Evolutionary conservation across 1,140 invertebrate species (phyloP), one percentile per base, ranked within the genome.

Genomic region (Cherax destructor): DNA sequence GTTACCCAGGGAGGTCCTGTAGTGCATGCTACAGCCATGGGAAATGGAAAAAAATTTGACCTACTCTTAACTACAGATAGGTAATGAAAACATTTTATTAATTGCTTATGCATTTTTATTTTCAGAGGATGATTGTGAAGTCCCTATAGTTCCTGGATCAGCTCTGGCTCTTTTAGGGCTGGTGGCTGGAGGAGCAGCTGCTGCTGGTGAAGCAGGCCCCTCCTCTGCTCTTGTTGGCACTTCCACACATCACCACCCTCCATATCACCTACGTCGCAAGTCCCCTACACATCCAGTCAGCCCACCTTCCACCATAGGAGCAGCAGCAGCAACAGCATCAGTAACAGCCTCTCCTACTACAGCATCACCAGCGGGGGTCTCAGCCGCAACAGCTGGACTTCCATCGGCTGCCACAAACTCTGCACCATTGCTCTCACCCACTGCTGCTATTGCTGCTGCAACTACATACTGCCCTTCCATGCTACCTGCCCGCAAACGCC

Each of bases 401-500:
- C 86, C 86, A 18, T 74, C 78, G 18, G 80, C 81, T 49, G 91
- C 91, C 56, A 89, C 83, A 50, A 83, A 72, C 13, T 72, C 50
- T 72, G 65, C 78, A 61, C 86, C 86, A 21, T 72, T 80, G 18
- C 86, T 92, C 61, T 88, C 91, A 74, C 84, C 91, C 81, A 83
- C 91, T 59, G 79, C 85, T 78, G 85, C 91, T 49, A 61, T 92
- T 56, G 72, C 91, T 30, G 91, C 86, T 41, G 86, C 91, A 16
- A 85, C 91, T 11, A 52, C 88, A 13, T 88, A 91, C 49, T 89
- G 88, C 72, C 90, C 90, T 83, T 91, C 92, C 90, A 90, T 92
- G 85, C 61, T 93, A 83, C 92, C 92, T 30, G 88, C 91, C 61
- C 74, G 92, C 59, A 93, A 93, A 76, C 91, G 92, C 49, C 92